Base-by-base conservation (phyloP, 1,140 invertebrate genomes). In the Camponotus pennsylvanicus region DNA sequence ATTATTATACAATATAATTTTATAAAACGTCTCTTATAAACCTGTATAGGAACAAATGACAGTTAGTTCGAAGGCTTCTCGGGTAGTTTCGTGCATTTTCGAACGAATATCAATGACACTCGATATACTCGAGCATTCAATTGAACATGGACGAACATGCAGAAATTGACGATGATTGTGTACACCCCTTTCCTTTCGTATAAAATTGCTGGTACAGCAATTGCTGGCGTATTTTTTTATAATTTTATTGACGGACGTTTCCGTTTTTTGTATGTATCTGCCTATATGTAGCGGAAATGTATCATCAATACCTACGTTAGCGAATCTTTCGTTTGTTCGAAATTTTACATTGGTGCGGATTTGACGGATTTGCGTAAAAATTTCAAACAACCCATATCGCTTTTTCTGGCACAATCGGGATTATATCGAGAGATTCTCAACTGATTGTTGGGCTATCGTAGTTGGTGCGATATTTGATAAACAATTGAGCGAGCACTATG, bases 341-440 rank as follows among this genome's bases (percentile, higher is more conserved):
- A 75, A 73, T 83, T 75, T 61, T 73, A 59, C 69, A 73, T 61
- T 83, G 79, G 34, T 61, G 55, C 42, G 63, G 55, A 57, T 61
- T 55, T 61, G 79, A 83, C 57, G 79, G 79, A 83, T 83, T 61
- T 73, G 55, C 55, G 79, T 75, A 83, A 75, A 82, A 83, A 83
- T 75, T 83, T 83, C 79, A 83, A 83, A 75, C 55, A 75, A 75
- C 40, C 15, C 40, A 73, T 83, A 61, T 73, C 57, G 69, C 40
- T 83, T 83, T 83, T 73, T 18, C 55, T 82, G 67, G 40, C 32
- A 75, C 55, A 61, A 73, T 75, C 55, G 55, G 79, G 79, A 83
- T 83, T 83, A 83, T 83, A 73, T 83, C 69, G 79, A 83, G 79
- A 61, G 69, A 75, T 73, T 61, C 55, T 83, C 69, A 75, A 83